Evolutionary conservation across 2,797 vertebrate genomes (phyloP).

Genomic region (Hapalemur alaotrensis): DNA sequence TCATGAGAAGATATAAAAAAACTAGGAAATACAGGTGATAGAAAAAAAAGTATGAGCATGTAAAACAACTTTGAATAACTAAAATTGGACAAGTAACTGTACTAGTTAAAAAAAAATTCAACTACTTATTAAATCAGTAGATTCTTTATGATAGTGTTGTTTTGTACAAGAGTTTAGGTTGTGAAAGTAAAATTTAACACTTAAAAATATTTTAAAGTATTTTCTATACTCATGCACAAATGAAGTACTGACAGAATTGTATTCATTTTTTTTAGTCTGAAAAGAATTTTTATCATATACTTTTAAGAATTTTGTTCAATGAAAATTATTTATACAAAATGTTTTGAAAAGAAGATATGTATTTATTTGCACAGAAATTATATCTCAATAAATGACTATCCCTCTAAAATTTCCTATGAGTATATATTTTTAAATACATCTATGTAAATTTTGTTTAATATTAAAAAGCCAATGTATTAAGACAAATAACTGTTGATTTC

Average conservation of each 20-base stretch:
- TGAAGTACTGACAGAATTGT: not conserved
- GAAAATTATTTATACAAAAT: not conserved
- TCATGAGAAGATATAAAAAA: not conserved
- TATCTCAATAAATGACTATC: not conserved
- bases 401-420: not conserved
- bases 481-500: not conserved
- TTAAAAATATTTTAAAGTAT: not conserved
- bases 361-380: not conserved
- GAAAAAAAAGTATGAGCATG: not conserved
- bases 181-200: not conserved
- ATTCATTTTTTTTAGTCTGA: not conserved
- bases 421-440: not conserved
- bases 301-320: not conserved
- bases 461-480: not conserved
- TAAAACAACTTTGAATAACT: not conserved
- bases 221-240: not conserved
- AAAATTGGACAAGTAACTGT: not conserved
- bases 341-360: not conserved
- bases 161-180: not conserved
- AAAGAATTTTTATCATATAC: not conserved
- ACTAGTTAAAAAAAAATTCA: not conserved
- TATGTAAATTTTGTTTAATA: not conserved
- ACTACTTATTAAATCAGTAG: not conserved
- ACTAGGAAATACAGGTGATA: not conserved
- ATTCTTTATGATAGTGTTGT: not conserved